These are phyloP conservation scores for Drosophila nigricruria DNA, from an alignment of 2,888 invertebrate species.

Conservation along the genomic window DNA sequence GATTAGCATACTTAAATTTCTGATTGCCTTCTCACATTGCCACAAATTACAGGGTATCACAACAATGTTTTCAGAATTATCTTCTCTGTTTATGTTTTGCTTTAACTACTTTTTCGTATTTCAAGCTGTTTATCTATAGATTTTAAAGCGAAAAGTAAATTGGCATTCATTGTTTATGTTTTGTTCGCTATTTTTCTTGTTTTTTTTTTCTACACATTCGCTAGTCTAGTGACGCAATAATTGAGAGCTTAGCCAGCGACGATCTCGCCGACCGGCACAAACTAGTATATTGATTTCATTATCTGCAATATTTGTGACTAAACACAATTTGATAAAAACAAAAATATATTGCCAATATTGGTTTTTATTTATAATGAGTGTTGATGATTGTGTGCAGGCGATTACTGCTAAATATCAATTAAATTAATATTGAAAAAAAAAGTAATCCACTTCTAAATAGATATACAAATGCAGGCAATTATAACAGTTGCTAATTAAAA, in stretches of 20 bases:
- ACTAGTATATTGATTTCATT: constrained; percentile 18
- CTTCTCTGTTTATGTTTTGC: constrained; percentile 21
- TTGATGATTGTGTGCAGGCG: too few relatives aligned
- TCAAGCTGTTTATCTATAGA: constrained; percentile 20
- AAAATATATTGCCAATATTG: not conserved
- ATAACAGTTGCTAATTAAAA: not conserved
- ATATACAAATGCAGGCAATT: not conserved
- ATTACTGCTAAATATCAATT: too few relatives aligned
- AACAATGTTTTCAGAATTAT: not conserved
- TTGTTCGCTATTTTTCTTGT: constrained; percentile 30
- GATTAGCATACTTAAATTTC: not conserved
- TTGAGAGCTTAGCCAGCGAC: constrained; percentile 17
- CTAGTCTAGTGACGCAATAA: constrained; percentile 29
- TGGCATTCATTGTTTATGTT: constrained; percentile 39
- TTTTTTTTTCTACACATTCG: constrained; percentile 22
- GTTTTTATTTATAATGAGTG: not conserved
- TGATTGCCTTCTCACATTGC: not conserved
- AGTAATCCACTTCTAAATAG: not conserved
- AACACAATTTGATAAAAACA: not conserved
- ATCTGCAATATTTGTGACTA: constrained; percentile 8
- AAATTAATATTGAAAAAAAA: not conserved
- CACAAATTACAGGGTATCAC: constrained; percentile 13
- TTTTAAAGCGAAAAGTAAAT: constrained; percentile 22
- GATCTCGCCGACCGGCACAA: constrained; percentile 28
- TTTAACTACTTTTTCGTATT: constrained; percentile 10